Base-by-base conservation (phyloP, 1,140 invertebrate genomes). In the Sycobia sp. region DNA sequence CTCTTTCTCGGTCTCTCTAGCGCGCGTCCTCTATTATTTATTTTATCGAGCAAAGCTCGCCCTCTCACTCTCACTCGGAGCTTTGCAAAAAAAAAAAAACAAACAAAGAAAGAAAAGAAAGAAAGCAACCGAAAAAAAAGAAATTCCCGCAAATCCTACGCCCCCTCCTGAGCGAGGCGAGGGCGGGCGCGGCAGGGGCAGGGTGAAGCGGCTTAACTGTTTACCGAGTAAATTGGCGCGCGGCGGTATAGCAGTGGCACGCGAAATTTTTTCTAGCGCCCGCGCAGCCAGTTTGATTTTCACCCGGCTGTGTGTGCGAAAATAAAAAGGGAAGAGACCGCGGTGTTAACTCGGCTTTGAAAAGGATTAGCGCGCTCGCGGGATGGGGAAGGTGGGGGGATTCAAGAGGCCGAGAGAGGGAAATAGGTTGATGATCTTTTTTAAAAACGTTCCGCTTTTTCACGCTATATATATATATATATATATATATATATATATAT, bases 121-220 rank as follows among this genome's bases (percentile, higher is more conserved):
- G n/a, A n/a, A n/a, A n/a, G n/a, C n/a, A n/a, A n/a, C n/a, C n/a
- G n/a, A n/a, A n/a, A n/a, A n/a, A n/a, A 59, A 50, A 59, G 46
- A 50, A 32, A 51, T 36, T 14, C 56, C 44, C n/a, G 25, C 32
- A 49, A 59, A 59, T 50, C 46, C 46, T 49, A n/a, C n/a, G n/a
- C n/a, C n/a, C n/a, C n/a, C 51, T 13, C 23, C 14, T 3, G 29
- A 32, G 29, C 29, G 29, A 32, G 29, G 5, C 5, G 29, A 32
- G 32, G 29, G 46, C 14, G 2, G 50, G 32, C 13, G 47, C 25
- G 14, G 11, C 25, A 13, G 25, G 25, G 46, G n/a, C n/a, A n/a
- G n/a, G n/a, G n/a, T n/a, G n/a, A n/a, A n/a, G 58, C 5, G 32
- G 59, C 50, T 62, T 46, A 54, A 62, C 59, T 62, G 50, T 62